Evolutionary conservation across 2,888 invertebrate genomes (phyloP), one percentile per base, ranked within the genome.

Genomic region (Acronicta aceris): DNA sequence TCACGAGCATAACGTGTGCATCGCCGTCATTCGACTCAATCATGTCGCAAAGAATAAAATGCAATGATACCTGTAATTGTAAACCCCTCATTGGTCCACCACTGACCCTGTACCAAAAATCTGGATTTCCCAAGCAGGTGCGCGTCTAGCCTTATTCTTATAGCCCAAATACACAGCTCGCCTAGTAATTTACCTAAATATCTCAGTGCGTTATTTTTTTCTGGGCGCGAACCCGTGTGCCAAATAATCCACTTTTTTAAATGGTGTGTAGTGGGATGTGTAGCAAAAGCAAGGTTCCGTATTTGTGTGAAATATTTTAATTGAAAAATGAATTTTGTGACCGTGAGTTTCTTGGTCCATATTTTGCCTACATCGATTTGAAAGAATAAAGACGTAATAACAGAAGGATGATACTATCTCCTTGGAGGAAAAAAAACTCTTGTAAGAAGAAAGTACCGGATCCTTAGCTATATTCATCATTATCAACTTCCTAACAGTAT

Each of bases 171-270:
- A 69, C 62, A 69, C 33, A 60, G 36, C 33, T 46, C 55, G 65
- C 50, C 57, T 62, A 68, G 78, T 69, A 77, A 79, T 84, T 82
- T 81, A 83, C 84, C 82, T 76, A 84, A 83, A 82, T 83, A 82
- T 81, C 78, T 81, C 50, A 41, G 68, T 77, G 66, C 65, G 74
- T 73, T 71, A 71, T 59, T 56, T 76, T 66, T 69, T 50, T 72
- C 55, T 60, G 51, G 30, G 27, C 54, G 47, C 46, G 40, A 47
- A 45, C 51, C 36, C 49, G 59, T 70, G 81, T 80, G 81, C 82
- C 79, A 84, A 79, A 79, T 76, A 71, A 67, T 76, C 57, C 36
- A n/a, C 43, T 25, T 50, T 65, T 55, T 67, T 56, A 50, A 59
- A 65, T 47, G 25, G 36, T 25, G 49, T 50, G 21, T 36, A 13